A percentile compares a stretch with the other conserved stretches of the same genome.
Conservation (phyloP, 2,888 invertebrate genomes). For the Tenodera sinensis region DNA sequence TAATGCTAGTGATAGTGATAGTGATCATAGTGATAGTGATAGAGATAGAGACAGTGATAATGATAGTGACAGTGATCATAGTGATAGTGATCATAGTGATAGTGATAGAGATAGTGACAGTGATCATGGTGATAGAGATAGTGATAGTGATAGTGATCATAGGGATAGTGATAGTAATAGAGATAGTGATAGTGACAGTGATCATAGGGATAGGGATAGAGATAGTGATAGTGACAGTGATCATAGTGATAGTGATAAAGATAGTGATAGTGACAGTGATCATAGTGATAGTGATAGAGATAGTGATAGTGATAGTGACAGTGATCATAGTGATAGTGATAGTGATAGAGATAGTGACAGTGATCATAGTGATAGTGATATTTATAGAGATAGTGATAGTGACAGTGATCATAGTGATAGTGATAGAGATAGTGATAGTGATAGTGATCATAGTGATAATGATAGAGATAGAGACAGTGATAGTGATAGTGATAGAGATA, state of each 20-base stretch:
- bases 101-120: conserved; percentile 25
- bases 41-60: conserved; percentile 15
- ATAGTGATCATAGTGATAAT: background rate
- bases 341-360: background rate
- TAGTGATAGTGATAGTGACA: background rate
- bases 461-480: too few relatives aligned
- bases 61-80: conserved; percentile 19
- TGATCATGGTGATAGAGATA: conserved; percentile 19
- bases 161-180: conserved; percentile 19
- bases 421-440: background rate
- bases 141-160: conserved; percentile 19
- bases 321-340: background rate
- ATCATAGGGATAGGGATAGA: too few relatives aligned
- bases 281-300: background rate
- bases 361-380: background rate
- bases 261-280: background rate
- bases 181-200: conserved; percentile 21
- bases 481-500: too few relatives aligned
- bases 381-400: background rate
- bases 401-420: background rate
- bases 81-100: conserved; percentile 25
- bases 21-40: conserved; percentile 20
- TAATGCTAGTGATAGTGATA: conserved; percentile 22
- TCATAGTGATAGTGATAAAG: conserved; percentile 4
- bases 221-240: conserved; percentile 20